Evolutionary conservation across 2,113 vertebrate species (phyloP).

Genomic region (Otus sunia): DNA sequence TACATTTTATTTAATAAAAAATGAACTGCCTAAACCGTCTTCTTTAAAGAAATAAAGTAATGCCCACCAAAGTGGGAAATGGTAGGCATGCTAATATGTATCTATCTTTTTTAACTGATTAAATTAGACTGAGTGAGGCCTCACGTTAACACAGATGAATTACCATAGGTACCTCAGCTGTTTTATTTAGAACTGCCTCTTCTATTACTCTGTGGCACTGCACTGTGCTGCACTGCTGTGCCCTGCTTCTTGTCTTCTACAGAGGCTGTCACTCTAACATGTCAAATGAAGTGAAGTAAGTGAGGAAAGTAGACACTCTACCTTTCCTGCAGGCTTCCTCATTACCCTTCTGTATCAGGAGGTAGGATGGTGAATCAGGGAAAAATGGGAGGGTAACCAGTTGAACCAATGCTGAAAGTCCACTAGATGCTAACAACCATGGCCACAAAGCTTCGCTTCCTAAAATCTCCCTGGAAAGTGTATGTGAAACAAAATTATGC

Average conservation of each 20-base stretch:
- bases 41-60: background rate
- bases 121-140: background rate
- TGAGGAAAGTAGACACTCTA: constrained; percentile 44
- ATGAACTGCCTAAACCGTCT: background rate
- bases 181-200: background rate
- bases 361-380: constrained; percentile 77
- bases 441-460: constrained; percentile 86
- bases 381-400: constrained; percentile 72
- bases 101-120: background rate
- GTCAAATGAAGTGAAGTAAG: background rate
- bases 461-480: constrained; percentile 79
- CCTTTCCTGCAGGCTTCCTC: constrained; percentile 77
- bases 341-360: constrained; percentile 82
- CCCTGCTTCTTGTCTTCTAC: background rate
- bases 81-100: background rate
- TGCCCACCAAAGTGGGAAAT: background rate
- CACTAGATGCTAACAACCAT: constrained; percentile 76
- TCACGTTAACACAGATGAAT: background rate
- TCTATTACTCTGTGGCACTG: background rate
- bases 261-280: background rate
- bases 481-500: constrained; percentile 1
- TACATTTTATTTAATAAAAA: background rate
- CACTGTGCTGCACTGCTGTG: background rate
- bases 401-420: constrained; percentile 78
- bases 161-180: background rate